phyloP scores from a whole-genome alignment of 2,113 vertebrate genomes.

The Sphyrna mokarran region DNA sequence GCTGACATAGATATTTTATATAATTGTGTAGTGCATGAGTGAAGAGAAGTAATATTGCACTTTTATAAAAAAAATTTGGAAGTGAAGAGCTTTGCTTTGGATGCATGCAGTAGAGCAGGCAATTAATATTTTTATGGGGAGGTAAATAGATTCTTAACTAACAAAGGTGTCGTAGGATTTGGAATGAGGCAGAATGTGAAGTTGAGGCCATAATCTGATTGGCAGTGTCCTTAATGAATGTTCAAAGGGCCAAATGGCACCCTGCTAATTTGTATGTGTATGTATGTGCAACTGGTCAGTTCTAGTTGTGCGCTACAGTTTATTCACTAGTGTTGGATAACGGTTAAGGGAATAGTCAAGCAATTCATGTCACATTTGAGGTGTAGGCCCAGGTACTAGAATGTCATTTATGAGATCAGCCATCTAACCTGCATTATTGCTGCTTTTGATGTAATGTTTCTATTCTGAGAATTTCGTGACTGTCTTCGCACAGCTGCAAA shows the following conservation, averaged over 20 bases:
- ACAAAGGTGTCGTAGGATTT: no score
- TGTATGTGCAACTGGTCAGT: not conserved
- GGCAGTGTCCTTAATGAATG: no score
- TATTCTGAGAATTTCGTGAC: not conserved
- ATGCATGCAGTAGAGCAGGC: no score
- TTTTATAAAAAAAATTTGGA: not conserved
- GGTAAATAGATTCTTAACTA: no score
- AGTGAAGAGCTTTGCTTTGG: not conserved
- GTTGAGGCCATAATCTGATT: no score
- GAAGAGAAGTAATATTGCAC: not conserved
- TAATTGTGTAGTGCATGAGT: no score
- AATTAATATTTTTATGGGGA: no score
- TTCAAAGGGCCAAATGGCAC: no score
- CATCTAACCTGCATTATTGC: not conserved
- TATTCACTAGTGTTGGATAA: not conserved
- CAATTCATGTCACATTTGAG: not conserved
- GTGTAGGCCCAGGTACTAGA: not conserved
- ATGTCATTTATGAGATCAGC: not conserved
- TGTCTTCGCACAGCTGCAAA: not conserved
- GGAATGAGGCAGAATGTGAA: no score
- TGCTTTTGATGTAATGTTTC: not conserved
- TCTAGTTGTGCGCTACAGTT: not conserved
- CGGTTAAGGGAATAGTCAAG: not conserved
- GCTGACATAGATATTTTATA: not conserved
- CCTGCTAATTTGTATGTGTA: not conserved